phyloP scores from a whole-genome alignment of 2,797 vertebrate species.

The Microctenopoma steveboyesi region DNA sequence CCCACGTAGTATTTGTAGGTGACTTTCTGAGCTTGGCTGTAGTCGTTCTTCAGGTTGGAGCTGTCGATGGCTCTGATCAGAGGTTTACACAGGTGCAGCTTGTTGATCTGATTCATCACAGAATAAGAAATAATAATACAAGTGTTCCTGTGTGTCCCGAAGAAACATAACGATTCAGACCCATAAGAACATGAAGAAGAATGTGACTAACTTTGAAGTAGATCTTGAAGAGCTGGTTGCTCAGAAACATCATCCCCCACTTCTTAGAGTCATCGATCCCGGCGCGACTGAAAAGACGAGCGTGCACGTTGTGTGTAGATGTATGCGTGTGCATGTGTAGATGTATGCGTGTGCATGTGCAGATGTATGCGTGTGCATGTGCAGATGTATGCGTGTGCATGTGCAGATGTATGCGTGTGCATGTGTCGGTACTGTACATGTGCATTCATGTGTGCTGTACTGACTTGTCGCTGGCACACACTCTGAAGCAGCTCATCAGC shows the following conservation, averaged over 20 bases:
- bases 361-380: too few species aligned
- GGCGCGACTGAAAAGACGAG: constrained; percentile 85
- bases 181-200: constrained; percentile 37
- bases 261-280: constrained; percentile 97
- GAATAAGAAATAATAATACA: too few species aligned
- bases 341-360: too few species aligned
- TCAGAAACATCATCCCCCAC: constrained; percentile 98
- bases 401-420: too few species aligned
- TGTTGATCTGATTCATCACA: constrained; percentile 89
- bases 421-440: too few species aligned
- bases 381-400: too few species aligned
- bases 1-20: constrained; percentile 97
- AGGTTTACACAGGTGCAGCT: constrained; percentile 95
- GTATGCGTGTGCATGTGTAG: too few species aligned
- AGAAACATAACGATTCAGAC: constrained; percentile 67
- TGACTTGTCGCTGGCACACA: constrained; percentile 99
- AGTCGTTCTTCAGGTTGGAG: constrained; percentile 95
- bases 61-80: constrained; percentile 97
- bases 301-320: neutral
- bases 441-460: constrained; percentile 55
- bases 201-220: constrained; percentile 87
- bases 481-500: constrained; percentile 96
- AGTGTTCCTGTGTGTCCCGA: neutral
- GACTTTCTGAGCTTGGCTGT: constrained; percentile 92
- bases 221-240: constrained; percentile 98